Base-by-base conservation (phyloP, 1,140 invertebrate genomes). In the Macrostomum lignano region DNA sequence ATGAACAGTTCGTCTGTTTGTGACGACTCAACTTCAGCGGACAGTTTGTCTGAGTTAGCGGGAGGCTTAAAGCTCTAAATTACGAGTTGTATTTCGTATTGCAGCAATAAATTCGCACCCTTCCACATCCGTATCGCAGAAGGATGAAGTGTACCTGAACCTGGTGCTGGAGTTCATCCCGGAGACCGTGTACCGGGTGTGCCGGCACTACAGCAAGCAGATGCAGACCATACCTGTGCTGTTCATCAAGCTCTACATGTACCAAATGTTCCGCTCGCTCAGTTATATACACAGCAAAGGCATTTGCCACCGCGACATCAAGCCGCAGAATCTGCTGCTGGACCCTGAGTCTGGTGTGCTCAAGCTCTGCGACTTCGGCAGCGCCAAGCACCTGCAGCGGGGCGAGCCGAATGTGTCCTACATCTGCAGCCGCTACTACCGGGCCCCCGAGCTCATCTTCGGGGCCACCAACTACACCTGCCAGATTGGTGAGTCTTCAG, bases 371-470 rank as follows among this genome's bases (percentile, higher is more conserved):
- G 37, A 39, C 24, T 39, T 39, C 26, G 37, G 37, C 19, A 38
- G 37, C 52, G 88, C 91, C 43, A 98, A 98, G 58, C 77, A 88
- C 57, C 68, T 98, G 44, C 73, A 94, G 34, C 72, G 72, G 47
- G 82, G 81, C 34, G 91, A 98, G 61, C 86, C 86, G n/a, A 98
- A 98, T 60, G 88, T 98, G 13, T 91, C 84, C 26, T 98, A 98
- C 63, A 98, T 96, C 47, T 98, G 91, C 65, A 96, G 88, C 51
- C 74, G 91, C 45, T 98, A 98, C 60, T 96, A 96, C 60, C 70
- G 82, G 44, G 86, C 86, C 47, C 91, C 91, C 35, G 86, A 94
- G 63, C 69, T 93, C 43, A 98, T 98, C 55, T 98, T 98, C 64
- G 91, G 91, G 56, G 84, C 91, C 17, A 41, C 34, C 10, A 25